Evolutionary conservation across 1,140 invertebrate species (phyloP), one percentile per base, ranked within the genome.

Genomic region (Pissodes strobi): DNA sequence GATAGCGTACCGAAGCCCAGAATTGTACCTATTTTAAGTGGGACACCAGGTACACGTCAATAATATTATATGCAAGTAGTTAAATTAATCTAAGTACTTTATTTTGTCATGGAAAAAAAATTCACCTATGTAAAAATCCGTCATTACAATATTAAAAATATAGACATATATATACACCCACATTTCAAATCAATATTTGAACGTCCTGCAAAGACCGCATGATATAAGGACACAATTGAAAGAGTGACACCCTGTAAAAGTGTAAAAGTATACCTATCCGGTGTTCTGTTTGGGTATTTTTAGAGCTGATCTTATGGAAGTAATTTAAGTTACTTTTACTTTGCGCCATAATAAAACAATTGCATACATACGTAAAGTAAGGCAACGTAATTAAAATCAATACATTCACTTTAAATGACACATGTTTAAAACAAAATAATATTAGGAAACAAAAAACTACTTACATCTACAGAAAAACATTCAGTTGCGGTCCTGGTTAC

Each of bases 401-500:
- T 41, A n/a, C 17, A 8, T 41, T 41, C 17, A 17, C 23, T 25
- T 41, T 21, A 3, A 23, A 21, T 22, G 2, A 37, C 21, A 21
- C 19, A 41, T 23, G 37, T 2, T 30, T 13, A 38, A 53, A 55
- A 66, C 23, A 10, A 17, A 39, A 22, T 21, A 17, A 12, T 67
- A 70, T 66, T 70, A n/a, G n/a, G 18, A 53, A 55, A 66, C 23
- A 10, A 17, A 39, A 22, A 30, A 17, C 15, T 67, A 70, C 68
- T 70, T 65, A 70, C 68, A 53, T 70, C 62, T 13, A 61, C 10
- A 21, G 68, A 70, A 66, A 70, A 67, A 30, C 45, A 70, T 46
- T 70, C 68, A 45, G 57, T 58, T 23, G 65, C 56, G 25, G 64
- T 70, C 62, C 66, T 70, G 25, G 57, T 67, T 34, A 58, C 58